Conservation (phyloP, 2,888 invertebrate species). For the Stenchaetothrips biformis region DNA sequence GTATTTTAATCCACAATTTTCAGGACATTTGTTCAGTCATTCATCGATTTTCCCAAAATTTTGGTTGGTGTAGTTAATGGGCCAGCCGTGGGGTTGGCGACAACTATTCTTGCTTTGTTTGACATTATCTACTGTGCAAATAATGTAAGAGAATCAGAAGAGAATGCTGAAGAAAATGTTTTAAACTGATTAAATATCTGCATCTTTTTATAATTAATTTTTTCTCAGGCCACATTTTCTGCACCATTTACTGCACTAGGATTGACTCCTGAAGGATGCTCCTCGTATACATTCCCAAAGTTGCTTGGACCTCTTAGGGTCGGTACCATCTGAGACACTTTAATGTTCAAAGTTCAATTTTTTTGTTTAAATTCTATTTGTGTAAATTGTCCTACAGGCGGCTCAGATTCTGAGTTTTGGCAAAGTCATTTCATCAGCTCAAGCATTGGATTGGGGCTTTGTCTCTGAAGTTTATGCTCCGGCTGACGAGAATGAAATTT, state of each 20-base stretch:
- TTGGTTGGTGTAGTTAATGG: conserved; percentile 87
- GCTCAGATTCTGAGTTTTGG: conserved; percentile 59
- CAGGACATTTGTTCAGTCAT: conserved; percentile 64
- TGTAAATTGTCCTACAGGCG: conserved; percentile 44
- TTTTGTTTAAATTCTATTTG: conserved; percentile 46
- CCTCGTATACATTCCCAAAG: conserved; percentile 76
- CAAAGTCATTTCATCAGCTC: conserved; percentile 69
- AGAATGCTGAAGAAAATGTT: conserved; percentile 26
- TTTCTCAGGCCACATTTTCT: conserved; percentile 72
- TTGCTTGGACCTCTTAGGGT: conserved; percentile 79
- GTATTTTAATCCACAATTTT: conserved; percentile 39
- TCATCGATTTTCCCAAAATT: conserved; percentile 84
- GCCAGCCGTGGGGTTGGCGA: conserved; percentile 86
- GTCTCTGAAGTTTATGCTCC: conserved; percentile 72
- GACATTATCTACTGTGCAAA: conserved; percentile 88
- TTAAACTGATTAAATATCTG: background rate
- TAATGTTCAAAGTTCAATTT: conserved; percentile 33
- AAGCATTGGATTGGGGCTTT: conserved; percentile 73
- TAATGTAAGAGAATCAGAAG: conserved; percentile 59
- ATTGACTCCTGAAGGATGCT: conserved; percentile 84
- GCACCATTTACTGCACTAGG: conserved; percentile 85
- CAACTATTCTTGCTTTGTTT: conserved; percentile 77
- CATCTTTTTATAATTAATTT: background rate
- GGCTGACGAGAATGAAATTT: conserved; percentile 55
- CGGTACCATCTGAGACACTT: conserved; percentile 32